Evolutionary conservation across 2,888 invertebrate genomes (phyloP).

Genomic region (Phaedon cochleariae): DNA sequence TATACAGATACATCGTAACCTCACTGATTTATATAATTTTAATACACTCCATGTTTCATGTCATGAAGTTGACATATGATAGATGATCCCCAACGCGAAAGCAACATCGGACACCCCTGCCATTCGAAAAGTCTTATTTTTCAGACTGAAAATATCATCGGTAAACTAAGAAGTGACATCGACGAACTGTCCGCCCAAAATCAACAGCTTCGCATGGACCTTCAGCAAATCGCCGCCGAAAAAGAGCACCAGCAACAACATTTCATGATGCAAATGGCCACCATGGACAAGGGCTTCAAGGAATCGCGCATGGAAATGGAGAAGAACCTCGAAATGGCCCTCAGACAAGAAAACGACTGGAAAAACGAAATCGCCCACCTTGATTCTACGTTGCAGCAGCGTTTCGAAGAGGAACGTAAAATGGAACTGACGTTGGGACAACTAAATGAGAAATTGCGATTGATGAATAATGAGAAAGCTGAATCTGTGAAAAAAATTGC

Average conservation of each 20-base stretch:
- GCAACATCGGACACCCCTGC: too few species aligned
- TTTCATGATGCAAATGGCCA: slow-evolving; percentile 50
- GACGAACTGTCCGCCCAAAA: slow-evolving; percentile 57
- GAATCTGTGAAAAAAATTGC: slow-evolving; percentile 65
- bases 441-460: slow-evolving; percentile 65
- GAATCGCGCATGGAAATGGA: slow-evolving; percentile 39
- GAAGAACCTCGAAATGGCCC: slow-evolving; percentile 39
- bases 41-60: too few species aligned
- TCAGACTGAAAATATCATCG: slow-evolving; percentile 56
- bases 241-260: slow-evolving; percentile 49
- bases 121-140: slow-evolving; percentile 24
- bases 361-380: slow-evolving; percentile 62
- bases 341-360: slow-evolving; percentile 61
- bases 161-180: slow-evolving; percentile 57
- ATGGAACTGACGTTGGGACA: slow-evolving; percentile 60
- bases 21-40: too few species aligned
- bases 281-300: slow-evolving; percentile 61
- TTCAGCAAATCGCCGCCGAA: slow-evolving; percentile 58
- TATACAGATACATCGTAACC: too few species aligned
- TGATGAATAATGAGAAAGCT: slow-evolving; percentile 64
- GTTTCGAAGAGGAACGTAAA: slow-evolving; percentile 60
- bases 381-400: slow-evolving; percentile 57
- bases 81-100: too few species aligned
- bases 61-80: too few species aligned
- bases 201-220: slow-evolving; percentile 62